Percentiles rank a stretch among this genome's conserved stretches.
Evolutionary conservation across 2,113 vertebrate species (phyloP).

Genomic region (Genyomyrus donnyi): DNA sequence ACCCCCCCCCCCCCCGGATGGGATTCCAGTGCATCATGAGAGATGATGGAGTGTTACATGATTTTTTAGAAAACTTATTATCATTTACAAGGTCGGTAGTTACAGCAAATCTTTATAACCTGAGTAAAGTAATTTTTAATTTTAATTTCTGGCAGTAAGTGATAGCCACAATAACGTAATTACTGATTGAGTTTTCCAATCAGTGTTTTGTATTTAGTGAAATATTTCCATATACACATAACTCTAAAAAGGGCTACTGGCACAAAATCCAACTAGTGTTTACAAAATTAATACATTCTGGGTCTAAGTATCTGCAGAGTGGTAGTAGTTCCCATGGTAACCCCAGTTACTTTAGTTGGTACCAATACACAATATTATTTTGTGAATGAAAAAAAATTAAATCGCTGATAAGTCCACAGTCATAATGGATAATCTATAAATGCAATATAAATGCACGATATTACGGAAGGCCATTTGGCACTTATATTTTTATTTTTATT

Average conservation of each 20-base stretch:
- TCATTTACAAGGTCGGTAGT: background rate
- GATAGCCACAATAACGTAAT: background rate
- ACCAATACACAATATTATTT: background rate
- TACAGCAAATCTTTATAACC: background rate
- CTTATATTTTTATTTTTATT: background rate
- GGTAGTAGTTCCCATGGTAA: slow-evolving; percentile 1
- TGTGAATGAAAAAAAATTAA: background rate
- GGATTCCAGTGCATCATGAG: background rate
- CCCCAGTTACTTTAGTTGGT: background rate
- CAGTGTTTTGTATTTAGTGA: background rate
- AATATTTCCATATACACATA: background rate
- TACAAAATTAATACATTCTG: background rate
- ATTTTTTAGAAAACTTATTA: background rate
- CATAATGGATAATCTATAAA: background rate
- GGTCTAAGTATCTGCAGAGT: background rate
- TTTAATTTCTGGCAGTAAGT: background rate
- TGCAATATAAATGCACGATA: background rate
- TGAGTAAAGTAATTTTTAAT: background rate
- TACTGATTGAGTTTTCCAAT: background rate
- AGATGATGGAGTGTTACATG: background rate
- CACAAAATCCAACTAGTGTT: background rate
- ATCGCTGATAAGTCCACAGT: background rate
- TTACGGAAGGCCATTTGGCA: background rate
- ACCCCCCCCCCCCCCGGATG: background rate
- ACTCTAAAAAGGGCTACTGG: background rate